A percentile compares a stretch with the other conserved stretches of the same genome.
phyloP scores from a whole-genome alignment of 2,888 invertebrate genomes.

The Perithous albicinctus region DNA sequence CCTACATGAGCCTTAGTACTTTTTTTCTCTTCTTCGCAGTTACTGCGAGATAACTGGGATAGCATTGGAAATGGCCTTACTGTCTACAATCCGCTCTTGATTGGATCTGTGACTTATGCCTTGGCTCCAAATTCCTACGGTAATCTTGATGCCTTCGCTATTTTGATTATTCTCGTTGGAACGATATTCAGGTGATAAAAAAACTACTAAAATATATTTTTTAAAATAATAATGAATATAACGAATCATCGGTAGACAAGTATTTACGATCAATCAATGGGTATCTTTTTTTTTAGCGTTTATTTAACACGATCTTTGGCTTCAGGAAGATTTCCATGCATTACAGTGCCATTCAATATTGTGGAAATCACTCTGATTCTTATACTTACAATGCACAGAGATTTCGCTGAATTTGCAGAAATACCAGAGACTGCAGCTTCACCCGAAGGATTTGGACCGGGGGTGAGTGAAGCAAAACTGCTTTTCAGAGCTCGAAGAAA shows the following conservation, averaged over 20 bases:
- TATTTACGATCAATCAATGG: not conserved
- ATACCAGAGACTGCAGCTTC: not conserved
- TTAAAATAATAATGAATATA: not conserved
- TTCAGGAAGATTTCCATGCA: constrained; percentile 78
- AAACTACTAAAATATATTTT: constrained; percentile 2
- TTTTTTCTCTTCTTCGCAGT: constrained; percentile 66
- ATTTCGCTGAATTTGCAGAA: constrained; percentile 40
- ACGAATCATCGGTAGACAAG: not conserved
- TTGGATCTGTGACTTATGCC: constrained; percentile 77
- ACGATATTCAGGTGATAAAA: constrained; percentile 78
- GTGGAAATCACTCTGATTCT: constrained; percentile 80
- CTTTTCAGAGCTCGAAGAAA: no score
- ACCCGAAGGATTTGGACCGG: not conserved
- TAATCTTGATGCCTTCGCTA: constrained; percentile 76
- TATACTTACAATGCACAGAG: constrained; percentile 75
- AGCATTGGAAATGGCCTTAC: constrained; percentile 79
- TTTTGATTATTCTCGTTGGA: constrained; percentile 73
- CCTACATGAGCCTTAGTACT: constrained; percentile 15
- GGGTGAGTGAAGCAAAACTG: constrained; percentile 53
- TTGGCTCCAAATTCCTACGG: constrained; percentile 76
- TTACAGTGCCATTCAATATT: constrained; percentile 83
- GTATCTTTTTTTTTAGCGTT: constrained; percentile 75
- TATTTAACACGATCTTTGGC: constrained; percentile 78
- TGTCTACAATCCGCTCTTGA: constrained; percentile 81
- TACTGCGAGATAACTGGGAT: constrained; percentile 73